Evolutionary conservation across 2,113 vertebrate species (phyloP), one percentile per base, ranked within the genome.

Genomic region (Colius striatus): DNA sequence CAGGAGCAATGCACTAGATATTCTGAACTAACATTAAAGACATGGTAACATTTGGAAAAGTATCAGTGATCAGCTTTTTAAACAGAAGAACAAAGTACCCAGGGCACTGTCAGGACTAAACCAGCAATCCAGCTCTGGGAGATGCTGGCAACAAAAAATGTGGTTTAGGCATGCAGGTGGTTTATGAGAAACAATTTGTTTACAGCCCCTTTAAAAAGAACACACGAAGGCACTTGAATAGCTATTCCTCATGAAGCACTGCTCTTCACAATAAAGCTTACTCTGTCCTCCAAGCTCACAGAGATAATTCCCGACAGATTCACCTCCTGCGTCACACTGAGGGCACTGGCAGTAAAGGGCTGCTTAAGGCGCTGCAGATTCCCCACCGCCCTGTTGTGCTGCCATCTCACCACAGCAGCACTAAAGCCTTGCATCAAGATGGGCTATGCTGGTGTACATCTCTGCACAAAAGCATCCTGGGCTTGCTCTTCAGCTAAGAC

Each of bases 121-220:
- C 84, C 94, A 91, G 50, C 53, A 79, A 84, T 71, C 68, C 72
- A 89, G 5, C 75, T 87, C 75, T 30, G 75, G 66, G 26, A 92
- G 63, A 90, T 1, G 11, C 68, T 90, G 87, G 95, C 89, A 95
- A 67, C 4, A 87, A 53, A 66, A 60, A 84, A 84, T 4, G 13
- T 60, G 32, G 26, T 93, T 82, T 66, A 90, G 57, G 47, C 11
- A 79, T 32, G 66, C 67, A 81, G 82, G 79, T 92, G 62, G 80
- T 91, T 93, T 89, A 89, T 79, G 73, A 90, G 83, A 90, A 87
- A 92, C 50, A 62, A 94, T 90, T 89, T 89, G 73, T 87, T 83
- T 87, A 78, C 47, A 84, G 18, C 36, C 76, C 27, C 87, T 92
- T 86, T 57, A 70, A 92, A 89, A 84, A 78, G 53, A 67, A 70